phyloP scores from a whole-genome alignment of 2,797 vertebrate species.

The Clarias laeviceps region DNA sequence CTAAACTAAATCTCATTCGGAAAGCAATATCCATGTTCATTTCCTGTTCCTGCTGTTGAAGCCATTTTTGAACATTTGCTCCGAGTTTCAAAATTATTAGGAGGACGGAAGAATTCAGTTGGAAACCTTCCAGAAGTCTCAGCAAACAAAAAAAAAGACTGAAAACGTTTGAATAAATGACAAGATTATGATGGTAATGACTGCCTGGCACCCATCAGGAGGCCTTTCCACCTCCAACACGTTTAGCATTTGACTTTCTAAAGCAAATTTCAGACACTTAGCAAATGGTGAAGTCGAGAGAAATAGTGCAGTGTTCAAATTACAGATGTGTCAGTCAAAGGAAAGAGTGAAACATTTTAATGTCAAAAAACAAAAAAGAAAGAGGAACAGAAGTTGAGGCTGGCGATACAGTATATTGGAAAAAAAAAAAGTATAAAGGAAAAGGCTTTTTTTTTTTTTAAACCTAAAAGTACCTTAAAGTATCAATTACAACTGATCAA shows the following conservation, averaged over 20 bases:
- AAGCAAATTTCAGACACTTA: conserved; percentile 19
- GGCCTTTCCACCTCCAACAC: conserved; percentile 32
- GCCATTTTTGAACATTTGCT: neutral
- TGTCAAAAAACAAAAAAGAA: neutral
- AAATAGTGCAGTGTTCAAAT: conserved; percentile 27
- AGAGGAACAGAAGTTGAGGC: neutral
- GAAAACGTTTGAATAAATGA: conserved; percentile 18
- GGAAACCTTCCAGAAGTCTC: neutral
- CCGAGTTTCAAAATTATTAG: neutral
- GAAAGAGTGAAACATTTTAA: conserved; percentile 19
- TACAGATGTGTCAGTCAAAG: conserved; percentile 21
- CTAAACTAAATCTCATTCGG: neutral
- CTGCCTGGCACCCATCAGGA: neutral
- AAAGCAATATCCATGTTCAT: conserved; percentile 10
- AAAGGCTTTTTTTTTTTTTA: too few species aligned
- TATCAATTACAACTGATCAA: neutral
- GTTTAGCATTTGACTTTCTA: conserved; percentile 16
- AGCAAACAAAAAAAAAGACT: neutral
- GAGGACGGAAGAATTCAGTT: neutral
- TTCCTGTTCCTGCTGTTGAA: neutral
- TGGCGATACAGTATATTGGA: too few species aligned
- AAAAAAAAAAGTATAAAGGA: too few species aligned
- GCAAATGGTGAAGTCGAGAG: neutral
- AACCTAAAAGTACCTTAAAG: too few species aligned
- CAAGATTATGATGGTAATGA: conserved; percentile 13